Base-by-base conservation (phyloP, 1,140 invertebrate species). In the Archivesica marissinica region DNA sequence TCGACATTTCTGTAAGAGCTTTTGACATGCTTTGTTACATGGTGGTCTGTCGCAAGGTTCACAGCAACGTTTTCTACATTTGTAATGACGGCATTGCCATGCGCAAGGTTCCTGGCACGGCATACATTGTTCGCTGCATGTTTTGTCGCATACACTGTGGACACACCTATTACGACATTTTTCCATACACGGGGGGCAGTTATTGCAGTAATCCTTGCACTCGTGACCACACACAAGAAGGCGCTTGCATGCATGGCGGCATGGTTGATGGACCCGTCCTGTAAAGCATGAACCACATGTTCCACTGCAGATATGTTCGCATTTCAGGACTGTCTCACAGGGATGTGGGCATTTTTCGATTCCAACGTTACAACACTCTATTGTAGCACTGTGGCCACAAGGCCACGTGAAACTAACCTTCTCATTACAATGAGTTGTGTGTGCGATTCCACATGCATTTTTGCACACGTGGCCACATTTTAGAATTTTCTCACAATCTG, bases 151-250 rank as follows among this genome's bases (percentile, higher is more conserved):
- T 76, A 87, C 92, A 38, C 92, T 94, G 83, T 94, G 94, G 2
- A 59, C 66, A 92, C 96, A 97, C 41, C 91, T 93, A 64, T 95
- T 95, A 76, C 94, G 77, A 89, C 96, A 97, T 11, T 66, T 88
- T 70, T 94, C 91, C 28, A 92, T 91, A 90, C 96, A 96, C 2
- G 96, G 96, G 25, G 95, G 95, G 86, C 96, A 96, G n/a, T 85
- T 70, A 1, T 72, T 84, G 81, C 90, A 91, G 4, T 81, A 83
- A 2, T 81, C 85, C 35, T 83, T 82, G 76, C 93, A 94, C 20
- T 87, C 41, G 81, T 94, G 94, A 11, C 92, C 92, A 88, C 94
- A 94, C 25, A 94, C 86, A 6, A 94, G 82, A 15, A 84, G 87
- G 44, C 90, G 86, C 17, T 86, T 84, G 47, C 93, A 94, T 41